phyloP scores from a whole-genome alignment of 2,888 invertebrate genomes.

The Yponomeuta malinellus region DNA sequence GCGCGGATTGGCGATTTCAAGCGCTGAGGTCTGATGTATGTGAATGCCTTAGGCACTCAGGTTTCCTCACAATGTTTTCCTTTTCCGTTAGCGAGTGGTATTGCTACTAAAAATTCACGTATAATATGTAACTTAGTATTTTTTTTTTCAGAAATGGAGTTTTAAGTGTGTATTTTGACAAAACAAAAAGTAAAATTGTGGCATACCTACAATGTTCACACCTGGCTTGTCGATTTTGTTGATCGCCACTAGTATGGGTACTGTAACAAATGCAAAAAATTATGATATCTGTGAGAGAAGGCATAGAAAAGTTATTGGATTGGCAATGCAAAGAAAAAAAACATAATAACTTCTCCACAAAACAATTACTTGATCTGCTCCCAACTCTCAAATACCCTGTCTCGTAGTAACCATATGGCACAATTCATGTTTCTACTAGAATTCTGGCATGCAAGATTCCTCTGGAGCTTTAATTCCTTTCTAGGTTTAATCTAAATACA shows the following conservation, averaged over 20 bases:
- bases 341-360: background rate
- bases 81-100: too few relatives aligned
- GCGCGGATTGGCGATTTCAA: too few relatives aligned
- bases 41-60: too few relatives aligned
- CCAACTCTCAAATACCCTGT: background rate
- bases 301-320: background rate
- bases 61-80: too few relatives aligned
- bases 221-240: conserved; percentile 98
- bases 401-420: too few relatives aligned
- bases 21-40: too few relatives aligned
- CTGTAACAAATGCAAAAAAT: conserved; percentile 65
- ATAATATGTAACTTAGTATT: too few relatives aligned
- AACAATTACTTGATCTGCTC: background rate
- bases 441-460: too few relatives aligned
- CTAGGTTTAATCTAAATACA: too few relatives aligned
- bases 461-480: too few relatives aligned
- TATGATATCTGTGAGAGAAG: background rate
- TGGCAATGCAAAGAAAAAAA: background rate
- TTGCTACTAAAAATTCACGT: too few relatives aligned
- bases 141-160: background rate
- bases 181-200: conserved; percentile 16
- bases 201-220: conserved; percentile 89
- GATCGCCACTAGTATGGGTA: conserved; percentile 96
- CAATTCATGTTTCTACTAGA: too few relatives aligned
- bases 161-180: background rate